Base-by-base conservation (phyloP, 2,113 vertebrate genomes). In the Oreocharis arfaki region DNA sequence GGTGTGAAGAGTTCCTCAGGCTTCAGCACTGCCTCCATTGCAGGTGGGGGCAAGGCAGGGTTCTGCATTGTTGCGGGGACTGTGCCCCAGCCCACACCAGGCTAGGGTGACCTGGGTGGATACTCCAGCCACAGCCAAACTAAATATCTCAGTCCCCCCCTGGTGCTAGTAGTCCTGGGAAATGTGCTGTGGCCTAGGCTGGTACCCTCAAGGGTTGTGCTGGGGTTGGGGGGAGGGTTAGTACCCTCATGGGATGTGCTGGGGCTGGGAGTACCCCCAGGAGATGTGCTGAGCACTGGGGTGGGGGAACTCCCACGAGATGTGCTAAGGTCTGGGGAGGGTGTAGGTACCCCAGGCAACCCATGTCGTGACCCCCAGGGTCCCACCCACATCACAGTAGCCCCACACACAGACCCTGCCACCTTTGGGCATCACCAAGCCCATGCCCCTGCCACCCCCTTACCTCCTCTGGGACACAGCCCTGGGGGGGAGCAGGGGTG, bases 361-460 rank as follows among this genome's bases (percentile, higher is more conserved):
- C 52, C 11, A 4, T 20, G 5, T 59, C 1, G 0, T 14, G 37
- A 56, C 26, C 44, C 32, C 1, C 0, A 42, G 13, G 22, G 21
- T 60, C 53, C 35, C 73, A 42, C 16, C 22, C 44, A 12, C n/a
- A 28, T 30, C 20, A 30, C 53, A 67, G 44, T 6, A 88, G 33
- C 11, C 22, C 21, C 47, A 9, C 9, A 26, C 37, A 24, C 5
- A 30, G 18, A 33, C 42, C 30, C 4, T 0, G 1, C 32, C 1
- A 0, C 32, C 32, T n/a, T 37, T 26, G 53, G 22, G 46, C 41
- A 59, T 30, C 30, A 50, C n/a, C 32, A 59, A 41, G 18, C 27
- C 69, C 46, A 32, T 1, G 15, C 6, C 18, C 16, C 37, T 27
- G 6, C 22, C 46, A 12, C 22, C 23, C 23, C 69, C 67, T 84